Percentiles rank a stretch among this genome's conserved stretches.
Evolutionary conservation across 2,888 invertebrate species (phyloP).

Genomic region (Catocala sponsa): DNA sequence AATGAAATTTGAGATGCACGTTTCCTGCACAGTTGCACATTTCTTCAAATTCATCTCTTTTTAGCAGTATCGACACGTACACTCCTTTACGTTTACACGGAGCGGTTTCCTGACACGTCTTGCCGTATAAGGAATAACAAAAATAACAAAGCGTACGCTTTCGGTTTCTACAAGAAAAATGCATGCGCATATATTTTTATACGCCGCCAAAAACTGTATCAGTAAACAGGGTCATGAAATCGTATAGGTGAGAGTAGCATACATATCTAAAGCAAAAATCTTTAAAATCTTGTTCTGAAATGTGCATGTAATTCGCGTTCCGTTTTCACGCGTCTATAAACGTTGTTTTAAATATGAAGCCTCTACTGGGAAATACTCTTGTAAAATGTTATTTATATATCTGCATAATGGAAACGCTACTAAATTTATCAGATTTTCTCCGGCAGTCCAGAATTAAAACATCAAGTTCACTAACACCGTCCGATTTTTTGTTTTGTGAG

Average conservation of each 20-base stretch:
- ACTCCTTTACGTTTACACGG: too few species aligned
- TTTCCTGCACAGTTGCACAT: neutral
- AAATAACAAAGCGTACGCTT: too few species aligned
- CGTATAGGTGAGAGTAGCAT: too few species aligned
- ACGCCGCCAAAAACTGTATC: too few species aligned
- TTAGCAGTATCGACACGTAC: neutral
- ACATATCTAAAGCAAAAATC: too few species aligned
- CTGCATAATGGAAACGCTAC: constrained; percentile 21
- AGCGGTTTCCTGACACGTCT: too few species aligned
- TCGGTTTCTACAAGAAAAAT: too few species aligned
- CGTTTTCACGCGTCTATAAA: neutral
- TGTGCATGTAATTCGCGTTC: too few species aligned
- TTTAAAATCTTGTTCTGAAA: too few species aligned
- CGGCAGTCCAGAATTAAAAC: constrained; percentile 43
- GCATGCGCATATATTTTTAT: too few species aligned
- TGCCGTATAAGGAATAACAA: too few species aligned
- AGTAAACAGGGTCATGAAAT: too few species aligned
- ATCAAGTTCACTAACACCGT: constrained; percentile 51
- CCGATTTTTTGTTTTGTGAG: constrained; percentile 16
- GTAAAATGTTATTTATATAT: constrained; percentile 36
- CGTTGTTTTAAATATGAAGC: constrained; percentile 15
- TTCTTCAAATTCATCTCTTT: neutral
- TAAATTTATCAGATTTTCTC: constrained; percentile 39
- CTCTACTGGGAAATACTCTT: constrained; percentile 21
- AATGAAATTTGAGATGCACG: constrained; percentile 44